Base-by-base conservation (phyloP, 1,140 invertebrate genomes). In the Heterodera carotae region DNA sequence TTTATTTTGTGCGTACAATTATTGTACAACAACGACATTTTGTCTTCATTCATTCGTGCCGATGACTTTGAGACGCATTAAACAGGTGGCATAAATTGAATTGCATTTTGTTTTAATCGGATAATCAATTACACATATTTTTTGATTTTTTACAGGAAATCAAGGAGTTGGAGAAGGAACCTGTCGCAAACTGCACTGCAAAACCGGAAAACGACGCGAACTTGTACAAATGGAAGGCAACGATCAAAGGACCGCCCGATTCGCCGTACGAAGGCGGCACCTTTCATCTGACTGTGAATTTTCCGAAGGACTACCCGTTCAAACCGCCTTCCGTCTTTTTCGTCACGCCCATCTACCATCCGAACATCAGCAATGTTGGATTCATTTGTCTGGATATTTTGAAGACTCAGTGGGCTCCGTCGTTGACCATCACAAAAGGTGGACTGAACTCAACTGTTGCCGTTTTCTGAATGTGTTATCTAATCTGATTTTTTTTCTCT, bases 351-450 rank as follows among this genome's bases (percentile, higher is more conserved):
- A 98, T 99, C 90, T 99, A 98, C 91, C 96, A 98, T 91, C 96
- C 96, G 88, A 99, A 99, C 91, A 98, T 98, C 91, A 98, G 97
- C 92, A 96, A 94, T 92, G 97, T 97, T 92, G 96, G 96, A 91
- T 95, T 93, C 27, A 78, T 83, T 56, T 98, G 96, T 91, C 92
- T 98, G 90, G 96, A 98, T 91, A 98, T 98, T 91, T 92, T 98
- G 90, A 92, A 94, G 91, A 93, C 94, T 91, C 95, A 98, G 89
- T 98, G 96, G 96, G 97, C 95, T 88, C 96, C 96, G 88, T 96
- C 96, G 89, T 92, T 98, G 89, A 98, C 96, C 90, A 97, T 98
- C 92, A 97, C 95, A 90, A 98, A 98, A 95, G 96, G 94, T 94
- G 48, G 48, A 22, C 0, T 15, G 48, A 18, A 4, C 48, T 22